Conservation (phyloP, 2,888 invertebrate species). For the Parnassius smintheus region DNA sequence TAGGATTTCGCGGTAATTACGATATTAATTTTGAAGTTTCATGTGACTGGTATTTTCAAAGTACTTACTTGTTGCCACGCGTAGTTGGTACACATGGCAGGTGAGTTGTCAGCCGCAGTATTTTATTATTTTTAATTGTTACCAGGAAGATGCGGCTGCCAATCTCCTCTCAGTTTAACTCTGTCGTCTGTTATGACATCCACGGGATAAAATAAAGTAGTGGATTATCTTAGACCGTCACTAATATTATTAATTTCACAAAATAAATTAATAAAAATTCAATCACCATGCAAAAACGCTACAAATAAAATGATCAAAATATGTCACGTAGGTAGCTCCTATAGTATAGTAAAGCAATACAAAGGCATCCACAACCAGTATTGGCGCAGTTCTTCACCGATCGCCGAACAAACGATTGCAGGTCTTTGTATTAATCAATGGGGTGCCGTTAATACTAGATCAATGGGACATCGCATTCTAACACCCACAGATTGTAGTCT, state of each 20-base stretch:
- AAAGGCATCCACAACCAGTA: slow-evolving; percentile 56
- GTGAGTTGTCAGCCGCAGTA: too few species aligned
- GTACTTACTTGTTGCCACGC: too few species aligned
- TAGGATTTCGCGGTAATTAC: slow-evolving; percentile 1
- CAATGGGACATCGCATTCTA: slow-evolving; percentile 63
- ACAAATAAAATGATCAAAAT: slow-evolving; percentile 23
- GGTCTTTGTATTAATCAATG: slow-evolving; percentile 70
- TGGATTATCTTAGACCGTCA: too few species aligned
- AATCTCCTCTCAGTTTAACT: too few species aligned
- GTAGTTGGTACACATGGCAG: too few species aligned
- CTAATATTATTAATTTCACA: too few species aligned
- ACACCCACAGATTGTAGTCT: slow-evolving; percentile 48
- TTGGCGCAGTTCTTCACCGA: slow-evolving; percentile 64
- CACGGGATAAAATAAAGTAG: too few species aligned
- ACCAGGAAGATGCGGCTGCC: too few species aligned
- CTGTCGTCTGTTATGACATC: too few species aligned
- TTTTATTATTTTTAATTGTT: too few species aligned
- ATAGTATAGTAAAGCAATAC: slow-evolving; percentile 39
- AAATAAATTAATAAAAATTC: too few species aligned
- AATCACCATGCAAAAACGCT: too few species aligned
- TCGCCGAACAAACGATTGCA: slow-evolving; percentile 68
- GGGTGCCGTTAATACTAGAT: slow-evolving; percentile 73
- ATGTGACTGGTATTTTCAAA: background rate
- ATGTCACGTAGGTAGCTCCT: slow-evolving; percentile 29
- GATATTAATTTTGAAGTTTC: slow-evolving; percentile 5